phyloP scores from a whole-genome alignment of 2,888 invertebrate species.

The Dicyrtomina minuta region DNA sequence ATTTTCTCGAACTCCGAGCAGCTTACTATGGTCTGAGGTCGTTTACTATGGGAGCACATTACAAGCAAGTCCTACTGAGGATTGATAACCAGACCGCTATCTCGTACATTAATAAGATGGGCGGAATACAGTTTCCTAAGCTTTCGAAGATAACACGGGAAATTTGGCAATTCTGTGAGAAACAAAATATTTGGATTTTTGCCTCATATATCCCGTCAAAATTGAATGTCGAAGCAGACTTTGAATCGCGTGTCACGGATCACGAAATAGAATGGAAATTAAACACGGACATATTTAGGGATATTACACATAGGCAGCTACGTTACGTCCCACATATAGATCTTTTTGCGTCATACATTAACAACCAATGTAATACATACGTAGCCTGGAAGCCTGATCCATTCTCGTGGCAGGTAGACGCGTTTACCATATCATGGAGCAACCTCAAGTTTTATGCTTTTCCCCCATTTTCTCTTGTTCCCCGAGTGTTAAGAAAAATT shows the following conservation, averaged over 20 bases:
- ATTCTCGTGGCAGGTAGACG: background rate
- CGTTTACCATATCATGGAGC: constrained; percentile 2
- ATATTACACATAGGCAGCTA: background rate
- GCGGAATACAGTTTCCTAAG: no score
- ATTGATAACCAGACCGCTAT: constrained; percentile 36
- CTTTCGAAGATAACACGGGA: constrained; percentile 10
- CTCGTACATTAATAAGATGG: no score
- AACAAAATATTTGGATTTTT: no score
- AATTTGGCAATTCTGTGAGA: constrained; percentile 36
- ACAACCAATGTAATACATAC: background rate
- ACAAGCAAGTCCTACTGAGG: background rate
- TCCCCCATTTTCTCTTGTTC: constrained; percentile 9
- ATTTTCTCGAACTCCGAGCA: constrained; percentile 30
- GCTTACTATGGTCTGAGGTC: constrained; percentile 16
- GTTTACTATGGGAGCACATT: background rate
- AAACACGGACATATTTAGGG: background rate
- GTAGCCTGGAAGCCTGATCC: constrained; percentile 19
- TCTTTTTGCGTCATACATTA: background rate
- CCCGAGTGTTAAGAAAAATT: constrained; percentile 3
- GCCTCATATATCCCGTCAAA: no score
- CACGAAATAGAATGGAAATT: constrained; percentile 4
- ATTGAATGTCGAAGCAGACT: constrained; percentile 17
- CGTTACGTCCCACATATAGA: background rate
- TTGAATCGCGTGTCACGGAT: background rate
- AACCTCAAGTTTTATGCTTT: constrained; percentile 11